phyloP scores from a whole-genome alignment of 2,797 vertebrate species.

The Trachurus trachurus region DNA sequence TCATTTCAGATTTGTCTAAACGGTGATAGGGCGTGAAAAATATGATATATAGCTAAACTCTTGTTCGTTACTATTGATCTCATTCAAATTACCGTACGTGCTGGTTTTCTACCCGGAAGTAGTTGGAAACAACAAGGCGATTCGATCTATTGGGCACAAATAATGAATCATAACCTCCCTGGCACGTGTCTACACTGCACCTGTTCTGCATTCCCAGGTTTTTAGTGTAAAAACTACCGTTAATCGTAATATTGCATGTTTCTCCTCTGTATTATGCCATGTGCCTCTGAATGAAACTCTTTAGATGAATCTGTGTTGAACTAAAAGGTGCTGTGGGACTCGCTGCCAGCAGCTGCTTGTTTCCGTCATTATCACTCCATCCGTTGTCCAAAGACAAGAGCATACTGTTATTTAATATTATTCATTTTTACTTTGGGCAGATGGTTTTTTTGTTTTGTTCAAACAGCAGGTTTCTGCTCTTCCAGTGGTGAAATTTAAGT shows the following conservation, averaged over 20 bases:
- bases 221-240: slow-evolving; percentile 16
- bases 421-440: neutral
- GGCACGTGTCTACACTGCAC: neutral
- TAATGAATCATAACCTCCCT: neutral
- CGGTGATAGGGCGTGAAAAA: too few relatives aligned
- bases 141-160: slow-evolving; percentile 14
- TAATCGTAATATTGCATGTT: slow-evolving; percentile 14
- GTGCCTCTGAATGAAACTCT: neutral
- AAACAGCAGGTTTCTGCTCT: neutral
- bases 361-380: neutral
- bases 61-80: too few relatives aligned
- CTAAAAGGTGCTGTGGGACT: neutral
- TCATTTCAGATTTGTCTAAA: too few relatives aligned
- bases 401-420: neutral
- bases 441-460: neutral
- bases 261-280: neutral
- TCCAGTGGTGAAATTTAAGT: neutral
- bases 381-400: neutral
- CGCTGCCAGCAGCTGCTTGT: neutral
- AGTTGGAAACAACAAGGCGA: too few relatives aligned
- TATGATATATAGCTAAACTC: too few relatives aligned
- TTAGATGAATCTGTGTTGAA: neutral
- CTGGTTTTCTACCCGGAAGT: too few relatives aligned
- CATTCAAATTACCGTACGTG: too few relatives aligned
- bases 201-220: slow-evolving; percentile 11